Conservation (phyloP, 2,888 invertebrate species). For the Diaprepes abbreviatus region DNA sequence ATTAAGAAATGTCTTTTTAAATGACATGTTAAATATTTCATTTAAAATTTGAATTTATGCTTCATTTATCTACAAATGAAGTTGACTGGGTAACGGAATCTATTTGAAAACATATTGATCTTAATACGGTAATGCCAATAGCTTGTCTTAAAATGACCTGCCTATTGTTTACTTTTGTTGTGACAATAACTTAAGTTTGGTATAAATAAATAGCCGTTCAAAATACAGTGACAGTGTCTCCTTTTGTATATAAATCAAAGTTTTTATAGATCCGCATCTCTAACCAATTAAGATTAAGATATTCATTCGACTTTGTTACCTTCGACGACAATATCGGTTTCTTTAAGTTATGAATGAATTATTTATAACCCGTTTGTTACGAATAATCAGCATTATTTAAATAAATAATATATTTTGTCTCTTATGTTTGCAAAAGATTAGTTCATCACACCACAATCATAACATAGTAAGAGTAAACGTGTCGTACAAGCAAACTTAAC, state of each 20-base stretch:
- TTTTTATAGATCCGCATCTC: conserved; percentile 7
- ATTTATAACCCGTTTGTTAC: background rate
- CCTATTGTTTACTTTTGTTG: conserved; percentile 8
- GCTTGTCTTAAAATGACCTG: background rate
- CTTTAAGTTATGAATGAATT: background rate
- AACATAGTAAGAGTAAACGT: background rate
- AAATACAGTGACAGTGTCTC: background rate
- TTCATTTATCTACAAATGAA: no score
- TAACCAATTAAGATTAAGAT: background rate
- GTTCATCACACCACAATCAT: background rate
- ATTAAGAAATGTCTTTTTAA: no score
- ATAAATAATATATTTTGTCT: background rate
- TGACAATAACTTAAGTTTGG: conserved; percentile 1
- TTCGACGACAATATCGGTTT: no score
- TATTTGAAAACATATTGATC: no score
- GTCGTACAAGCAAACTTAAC: background rate
- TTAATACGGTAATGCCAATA: background rate
- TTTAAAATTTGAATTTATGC: no score
- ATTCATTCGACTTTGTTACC: background rate
- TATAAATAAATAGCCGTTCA: background rate
- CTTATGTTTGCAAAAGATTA: background rate
- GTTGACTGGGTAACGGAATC: no score
- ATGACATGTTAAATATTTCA: no score
- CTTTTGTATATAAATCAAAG: conserved; percentile 8
- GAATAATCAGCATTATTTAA: background rate